phyloP scores from a whole-genome alignment of 2,113 vertebrate species.

The Gracilinanus agilis region DNA sequence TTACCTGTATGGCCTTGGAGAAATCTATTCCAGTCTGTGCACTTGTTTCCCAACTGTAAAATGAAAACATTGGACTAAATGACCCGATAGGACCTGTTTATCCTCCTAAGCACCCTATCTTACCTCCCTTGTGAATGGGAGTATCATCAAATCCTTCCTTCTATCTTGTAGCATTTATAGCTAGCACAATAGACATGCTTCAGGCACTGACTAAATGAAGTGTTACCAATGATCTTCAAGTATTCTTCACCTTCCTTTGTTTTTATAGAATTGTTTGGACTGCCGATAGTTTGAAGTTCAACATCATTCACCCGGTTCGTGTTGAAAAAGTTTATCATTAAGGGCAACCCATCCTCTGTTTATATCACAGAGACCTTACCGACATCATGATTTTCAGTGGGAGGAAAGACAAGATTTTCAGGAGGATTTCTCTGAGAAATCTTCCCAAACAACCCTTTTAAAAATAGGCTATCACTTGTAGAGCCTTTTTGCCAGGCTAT shows the following conservation, averaged over 20 bases:
- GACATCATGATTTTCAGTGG: not conserved
- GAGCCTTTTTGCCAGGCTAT: slow-evolving; percentile 24
- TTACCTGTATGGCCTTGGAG: not conserved
- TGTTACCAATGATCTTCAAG: not conserved
- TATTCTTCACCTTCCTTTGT: not conserved
- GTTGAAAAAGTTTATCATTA: slow-evolving; percentile 22
- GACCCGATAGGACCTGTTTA: not conserved
- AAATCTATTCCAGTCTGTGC: not conserved
- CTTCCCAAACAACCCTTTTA: not conserved
- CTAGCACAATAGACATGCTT: not conserved
- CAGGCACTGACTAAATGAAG: not conserved
- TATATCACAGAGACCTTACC: not conserved
- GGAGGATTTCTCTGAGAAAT: slow-evolving; percentile 24
- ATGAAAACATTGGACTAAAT: not conserved
- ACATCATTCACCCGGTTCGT: slow-evolving; percentile 8
- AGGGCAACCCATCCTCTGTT: not conserved
- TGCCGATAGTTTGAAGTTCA: not conserved
- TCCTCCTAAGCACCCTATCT: not conserved
- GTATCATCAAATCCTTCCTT: slow-evolving; percentile 8
- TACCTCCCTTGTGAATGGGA: not conserved
- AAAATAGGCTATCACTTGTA: slow-evolving; percentile 31
- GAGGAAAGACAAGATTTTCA: slow-evolving; percentile 35
- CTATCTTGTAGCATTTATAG: not conserved
- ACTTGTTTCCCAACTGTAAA: not conserved
- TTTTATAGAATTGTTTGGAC: not conserved